Conservation (phyloP, 1,140 invertebrate genomes). For the Lepidurus arcticus region DNA sequence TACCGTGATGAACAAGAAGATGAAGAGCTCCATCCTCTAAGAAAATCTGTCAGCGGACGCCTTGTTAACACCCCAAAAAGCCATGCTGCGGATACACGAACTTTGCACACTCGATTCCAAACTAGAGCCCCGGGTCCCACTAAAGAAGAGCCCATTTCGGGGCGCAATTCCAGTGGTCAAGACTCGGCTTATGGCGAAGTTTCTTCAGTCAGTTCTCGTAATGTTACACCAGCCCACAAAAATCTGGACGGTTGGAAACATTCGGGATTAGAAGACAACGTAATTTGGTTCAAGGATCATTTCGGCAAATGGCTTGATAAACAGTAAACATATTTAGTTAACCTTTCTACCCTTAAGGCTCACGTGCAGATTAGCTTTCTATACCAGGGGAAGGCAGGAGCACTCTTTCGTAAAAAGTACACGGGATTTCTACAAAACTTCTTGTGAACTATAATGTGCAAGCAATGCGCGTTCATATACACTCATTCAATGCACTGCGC, state of each 20-base stretch:
- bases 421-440: no score
- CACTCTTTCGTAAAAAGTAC: not conserved
- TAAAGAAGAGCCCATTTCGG: not conserved
- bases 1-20: not conserved
- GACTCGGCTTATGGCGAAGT: constrained; percentile 14
- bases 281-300: constrained; percentile 8
- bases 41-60: not conserved
- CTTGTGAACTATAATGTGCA: no score
- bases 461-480: no score
- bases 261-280: not conserved
- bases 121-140: not conserved
- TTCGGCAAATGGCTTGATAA: constrained; percentile 14
- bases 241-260: not conserved
- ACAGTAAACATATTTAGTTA: not conserved
- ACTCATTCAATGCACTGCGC: no score
- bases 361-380: no score
- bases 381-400: no score
- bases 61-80: not conserved
- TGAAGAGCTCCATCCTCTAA: not conserved
- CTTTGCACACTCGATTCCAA: not conserved
- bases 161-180: not conserved
- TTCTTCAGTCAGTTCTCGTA: constrained; percentile 6
- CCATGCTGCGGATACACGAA: not conserved
- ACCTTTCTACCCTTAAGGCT: no score
- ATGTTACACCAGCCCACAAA: not conserved